Base-by-base conservation (phyloP, 2,888 invertebrate genomes). In the Mamestra brassicae region DNA sequence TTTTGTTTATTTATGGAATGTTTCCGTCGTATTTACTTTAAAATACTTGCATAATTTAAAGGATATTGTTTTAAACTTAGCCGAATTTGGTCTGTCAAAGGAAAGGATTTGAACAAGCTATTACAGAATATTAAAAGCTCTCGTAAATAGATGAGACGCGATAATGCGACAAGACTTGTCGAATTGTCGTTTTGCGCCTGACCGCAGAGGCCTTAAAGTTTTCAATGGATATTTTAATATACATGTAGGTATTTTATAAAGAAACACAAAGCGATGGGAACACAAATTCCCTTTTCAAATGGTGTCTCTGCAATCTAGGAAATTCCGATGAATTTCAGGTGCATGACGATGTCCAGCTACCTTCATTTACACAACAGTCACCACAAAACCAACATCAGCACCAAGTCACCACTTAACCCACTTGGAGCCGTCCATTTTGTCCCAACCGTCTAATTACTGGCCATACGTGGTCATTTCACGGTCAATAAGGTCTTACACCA, bases 381-480 rank as follows among this genome's bases (percentile, higher is more conserved):
- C 65, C 26, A 55, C 26, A 57, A 75, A 66, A 71, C 83, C 15
- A 63, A 73, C 15, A 81, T 42, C n/a, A 66, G 6, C 8, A 60
- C 3, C 34, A 61, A 47, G 11, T 60, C 50, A 45, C 71, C 66
- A 82, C 61, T 83, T 83, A 79, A 76, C 84, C 81, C 64, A 78
- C 70, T 73, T 74, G 45, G 45, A 62, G 4, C 58, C 38, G 7
- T 34, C 26, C 26, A 78, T 74, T 81, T 78, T 57, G 64, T 76
- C 58, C 50, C 74, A 67, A 74, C 65, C 62, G n/a, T 71, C 67
- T 71, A 79, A 82, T 84, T 85, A 84, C 38, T 76, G 34, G 58
- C 47, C 60, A 34, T 50, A 71, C 69, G 67, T 76, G 38, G 65
- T 75, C 50, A 85, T 85, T 85, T 86, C 47, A 78, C 60, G 73